A percentile compares a stretch with the other conserved stretches of the same genome.
Evolutionary conservation across 2,888 invertebrate species (phyloP).

Genomic region (Acanthosoma haemorrhoidale): DNA sequence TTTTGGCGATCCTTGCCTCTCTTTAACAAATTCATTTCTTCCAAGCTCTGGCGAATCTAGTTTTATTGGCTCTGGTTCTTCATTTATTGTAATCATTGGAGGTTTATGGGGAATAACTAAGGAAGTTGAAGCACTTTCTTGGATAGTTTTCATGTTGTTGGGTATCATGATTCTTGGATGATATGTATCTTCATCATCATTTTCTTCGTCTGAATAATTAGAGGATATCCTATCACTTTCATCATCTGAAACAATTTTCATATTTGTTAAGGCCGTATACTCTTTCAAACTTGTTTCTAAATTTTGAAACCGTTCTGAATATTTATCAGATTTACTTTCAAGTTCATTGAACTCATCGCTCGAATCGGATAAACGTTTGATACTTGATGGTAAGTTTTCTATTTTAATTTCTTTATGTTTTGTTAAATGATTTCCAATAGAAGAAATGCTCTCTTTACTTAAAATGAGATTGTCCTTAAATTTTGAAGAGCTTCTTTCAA

Average conservation of each 20-base stretch:
- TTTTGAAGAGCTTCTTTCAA: constrained; percentile 38
- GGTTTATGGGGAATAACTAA: constrained; percentile 28
- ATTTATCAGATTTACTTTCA: constrained; percentile 44
- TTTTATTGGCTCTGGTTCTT: constrained; percentile 29
- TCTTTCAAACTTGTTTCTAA: constrained; percentile 35
- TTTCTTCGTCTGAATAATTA: constrained; percentile 46
- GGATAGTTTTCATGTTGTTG: constrained; percentile 15
- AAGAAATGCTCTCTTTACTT: constrained; percentile 8
- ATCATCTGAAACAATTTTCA: constrained; percentile 30
- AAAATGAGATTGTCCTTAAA: constrained; percentile 11
- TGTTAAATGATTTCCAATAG: constrained; percentile 42
- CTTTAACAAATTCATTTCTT: background rate
- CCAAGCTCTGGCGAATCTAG: background rate
- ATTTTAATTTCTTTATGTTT: constrained; percentile 36
- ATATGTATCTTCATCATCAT: constrained; percentile 58
- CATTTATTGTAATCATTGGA: constrained; percentile 35
- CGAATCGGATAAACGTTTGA: constrained; percentile 39
- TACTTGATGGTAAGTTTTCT: constrained; percentile 33
- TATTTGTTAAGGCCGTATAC: constrained; percentile 22
- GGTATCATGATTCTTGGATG: constrained; percentile 56
- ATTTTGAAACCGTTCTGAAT: constrained; percentile 38
- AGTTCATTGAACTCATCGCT: constrained; percentile 42
- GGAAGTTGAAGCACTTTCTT: constrained; percentile 24
- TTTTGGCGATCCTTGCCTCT: background rate
- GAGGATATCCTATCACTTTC: constrained; percentile 27